Base-by-base conservation (phyloP, 2,113 vertebrate species). In the Lycaon pictus region DNA sequence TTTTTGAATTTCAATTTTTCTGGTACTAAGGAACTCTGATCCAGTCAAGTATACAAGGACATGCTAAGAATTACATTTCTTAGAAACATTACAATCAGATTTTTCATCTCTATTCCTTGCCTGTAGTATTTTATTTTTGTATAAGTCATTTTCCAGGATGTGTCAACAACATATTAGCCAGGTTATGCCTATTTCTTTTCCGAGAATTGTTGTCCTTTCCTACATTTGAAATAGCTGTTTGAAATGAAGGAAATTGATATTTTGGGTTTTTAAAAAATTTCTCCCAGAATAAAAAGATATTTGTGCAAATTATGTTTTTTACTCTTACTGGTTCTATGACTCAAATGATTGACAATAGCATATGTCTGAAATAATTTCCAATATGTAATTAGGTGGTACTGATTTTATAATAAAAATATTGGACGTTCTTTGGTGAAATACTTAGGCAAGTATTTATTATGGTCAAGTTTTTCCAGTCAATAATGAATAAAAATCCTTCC, bases 331-430 rank as follows among this genome's bases (percentile, higher is more conserved):
- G 5, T 72, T 88, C 20, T 92, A 55, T 60, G 12, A 48, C 10
- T 88, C 10, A 77, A 51, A 43, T 88, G 53, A 79, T n/a, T 22
- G 11, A 77, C 5, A 48, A 32, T 43, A 69, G 23, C 62, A 16
- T 83, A 67, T 60, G 67, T 82, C 8, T 77, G 27, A 88, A 90
- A 94, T 56, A 62, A 94, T 63, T 83, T 77, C 12, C 11, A 90
- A n/a, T 51, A 71, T 55, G 16, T 82, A 71, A 25, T 83, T 43
- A 62, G 2, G 1, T 71, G 17, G 4, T 62, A 79, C 56, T 6
- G 43, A 55, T 88, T 93, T 93, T 56, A 37, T 62, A 91, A 84
- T 63, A 87, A 96, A 83, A 79, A 56, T 81, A 16, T n/a, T 91
- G 43, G 2, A 35, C 76, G 25, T 53, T 76, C 22, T 93, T 77